Percentiles rank a stretch among this genome's conserved stretches.
These are phyloP conservation scores for Aporophyla lueneburgensis DNA, from an alignment of 2,888 invertebrate species.

Conservation along the genomic window DNA sequence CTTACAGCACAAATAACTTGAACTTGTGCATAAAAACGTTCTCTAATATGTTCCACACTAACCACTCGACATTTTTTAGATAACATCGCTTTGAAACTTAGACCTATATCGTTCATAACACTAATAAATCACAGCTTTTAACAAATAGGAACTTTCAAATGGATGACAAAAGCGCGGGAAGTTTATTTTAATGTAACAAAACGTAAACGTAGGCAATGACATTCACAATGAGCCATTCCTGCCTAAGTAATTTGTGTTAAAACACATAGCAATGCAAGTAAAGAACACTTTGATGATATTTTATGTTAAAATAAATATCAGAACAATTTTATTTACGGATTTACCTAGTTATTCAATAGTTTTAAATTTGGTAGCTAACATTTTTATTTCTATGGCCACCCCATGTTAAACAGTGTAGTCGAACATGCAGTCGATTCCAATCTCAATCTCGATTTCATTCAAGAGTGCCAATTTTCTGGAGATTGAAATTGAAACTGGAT, in stretches of 20 bases:
- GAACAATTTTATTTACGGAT: background rate
- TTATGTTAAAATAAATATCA: background rate
- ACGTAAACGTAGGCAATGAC: background rate
- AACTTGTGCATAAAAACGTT: background rate
- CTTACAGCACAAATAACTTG: background rate
- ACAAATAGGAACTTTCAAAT: background rate
- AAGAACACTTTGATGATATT: background rate
- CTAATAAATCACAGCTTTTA: background rate
- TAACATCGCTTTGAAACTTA: background rate
- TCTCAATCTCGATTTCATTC: background rate
- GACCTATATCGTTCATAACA: background rate
- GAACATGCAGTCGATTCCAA: constrained; percentile 2
- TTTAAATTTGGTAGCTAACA: background rate
- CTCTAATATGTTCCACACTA: background rate
- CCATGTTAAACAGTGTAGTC: background rate
- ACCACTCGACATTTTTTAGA: background rate
- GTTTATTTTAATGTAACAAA: background rate
- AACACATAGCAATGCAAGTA: constrained; percentile 6
- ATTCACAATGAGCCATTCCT: background rate
- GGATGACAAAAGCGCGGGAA: background rate
- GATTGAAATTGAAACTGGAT: no score
- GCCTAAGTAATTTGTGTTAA: background rate
- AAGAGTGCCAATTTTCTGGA: no score
- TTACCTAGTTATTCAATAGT: background rate
- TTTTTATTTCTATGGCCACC: background rate